Conservation (phyloP, 2,113 vertebrate species). For the Poeciliopsis retropinna region DNA sequence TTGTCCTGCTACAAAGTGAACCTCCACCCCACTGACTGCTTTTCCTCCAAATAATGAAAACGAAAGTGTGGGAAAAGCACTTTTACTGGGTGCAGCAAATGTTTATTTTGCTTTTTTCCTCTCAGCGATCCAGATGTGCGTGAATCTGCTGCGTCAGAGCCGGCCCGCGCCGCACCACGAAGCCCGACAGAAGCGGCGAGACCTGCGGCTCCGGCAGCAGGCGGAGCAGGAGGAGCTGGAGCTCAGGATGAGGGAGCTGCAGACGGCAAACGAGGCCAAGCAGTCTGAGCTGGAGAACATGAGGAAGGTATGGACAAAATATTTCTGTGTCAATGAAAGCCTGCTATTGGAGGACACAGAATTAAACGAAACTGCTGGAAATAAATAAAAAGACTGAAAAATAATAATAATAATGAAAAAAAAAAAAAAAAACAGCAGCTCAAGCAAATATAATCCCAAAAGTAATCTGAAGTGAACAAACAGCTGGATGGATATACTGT, state of each 20-base stretch:
- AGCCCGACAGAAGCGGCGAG: constrained; percentile 86
- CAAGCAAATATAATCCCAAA: too few species aligned
- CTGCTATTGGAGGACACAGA: too few species aligned
- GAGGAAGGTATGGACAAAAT: constrained; percentile 83
- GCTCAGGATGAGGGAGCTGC: constrained; percentile 91
- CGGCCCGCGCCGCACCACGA: constrained; percentile 90
- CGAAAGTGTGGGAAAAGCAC: too few species aligned
- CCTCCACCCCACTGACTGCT: too few species aligned
- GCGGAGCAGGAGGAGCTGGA: constrained; percentile 92
- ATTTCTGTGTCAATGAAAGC: not conserved
- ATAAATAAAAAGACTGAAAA: not conserved
- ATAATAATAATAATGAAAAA: not conserved
- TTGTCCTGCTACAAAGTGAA: too few species aligned
- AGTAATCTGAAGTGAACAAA: not conserved
- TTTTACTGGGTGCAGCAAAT: too few species aligned
- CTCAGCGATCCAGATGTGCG: constrained; percentile 90
- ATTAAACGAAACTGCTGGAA: not conserved
- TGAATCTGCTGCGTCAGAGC: constrained; percentile 83
- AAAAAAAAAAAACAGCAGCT: too few species aligned
- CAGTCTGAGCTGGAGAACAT: constrained; percentile 91
- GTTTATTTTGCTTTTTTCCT: not conserved
- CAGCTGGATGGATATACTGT: not conserved
- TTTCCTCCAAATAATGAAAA: too few species aligned
- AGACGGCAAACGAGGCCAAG: constrained; percentile 90
- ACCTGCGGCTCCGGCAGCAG: constrained; percentile 85